A percentile compares a stretch with the other conserved stretches of the same genome.
Conservation (phyloP, 2,797 vertebrate species). For the Hoplostethus mediterraneus region DNA sequence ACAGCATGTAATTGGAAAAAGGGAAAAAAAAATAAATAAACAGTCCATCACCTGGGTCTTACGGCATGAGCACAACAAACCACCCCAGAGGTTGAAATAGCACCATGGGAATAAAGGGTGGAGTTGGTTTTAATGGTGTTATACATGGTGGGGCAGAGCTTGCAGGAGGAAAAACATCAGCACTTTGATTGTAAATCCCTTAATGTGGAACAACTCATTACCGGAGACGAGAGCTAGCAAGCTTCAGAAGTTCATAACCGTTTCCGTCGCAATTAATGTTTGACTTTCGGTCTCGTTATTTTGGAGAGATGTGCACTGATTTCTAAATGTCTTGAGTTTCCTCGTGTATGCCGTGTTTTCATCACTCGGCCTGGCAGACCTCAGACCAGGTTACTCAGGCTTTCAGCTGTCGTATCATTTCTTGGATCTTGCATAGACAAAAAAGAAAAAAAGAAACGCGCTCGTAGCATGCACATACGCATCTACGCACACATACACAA, state of each 20-base stretch:
- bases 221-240: constrained; percentile 1
- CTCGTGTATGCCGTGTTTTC: background rate
- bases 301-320: background rate
- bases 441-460: too few relatives aligned
- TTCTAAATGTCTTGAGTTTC: background rate
- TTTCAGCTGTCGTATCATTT: background rate
- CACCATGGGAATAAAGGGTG: background rate
- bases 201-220: constrained; percentile 7
- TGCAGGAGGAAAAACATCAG: background rate
- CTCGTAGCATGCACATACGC: background rate
- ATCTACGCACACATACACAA: background rate
- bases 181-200: background rate
- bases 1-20: background rate
- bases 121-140: background rate
- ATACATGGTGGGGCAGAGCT: background rate
- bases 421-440: background rate
- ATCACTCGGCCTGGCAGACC: background rate
- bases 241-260: background rate
- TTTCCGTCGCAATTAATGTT: background rate
- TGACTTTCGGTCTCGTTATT: background rate
- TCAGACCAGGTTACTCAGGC: background rate
- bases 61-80: background rate
- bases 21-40: too few relatives aligned
- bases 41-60: background rate
- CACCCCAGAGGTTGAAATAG: constrained; percentile 3